Evolutionary conservation across 2,113 vertebrate genomes (phyloP).

Genomic region (Indicator maculatus): DNA sequence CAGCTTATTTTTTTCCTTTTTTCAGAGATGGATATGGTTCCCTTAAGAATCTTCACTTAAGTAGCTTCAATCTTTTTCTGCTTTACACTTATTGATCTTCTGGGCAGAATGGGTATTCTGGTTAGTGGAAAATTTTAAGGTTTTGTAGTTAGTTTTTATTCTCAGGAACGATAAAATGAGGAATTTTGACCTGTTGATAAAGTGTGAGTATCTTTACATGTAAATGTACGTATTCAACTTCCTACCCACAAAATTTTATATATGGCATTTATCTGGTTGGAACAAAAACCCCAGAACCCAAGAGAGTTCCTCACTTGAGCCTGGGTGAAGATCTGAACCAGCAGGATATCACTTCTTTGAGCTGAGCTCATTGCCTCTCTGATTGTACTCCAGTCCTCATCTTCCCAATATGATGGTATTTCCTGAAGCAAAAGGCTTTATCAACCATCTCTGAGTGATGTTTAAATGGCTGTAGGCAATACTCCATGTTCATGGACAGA

Average conservation of each 20-base stretch:
- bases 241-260: background rate
- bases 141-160: slow-evolving; percentile 20
- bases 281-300: background rate
- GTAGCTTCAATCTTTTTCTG: slow-evolving; percentile 45
- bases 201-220: background rate
- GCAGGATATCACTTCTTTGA: background rate
- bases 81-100: slow-evolving; percentile 51
- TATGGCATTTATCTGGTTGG: background rate
- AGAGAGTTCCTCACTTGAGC: background rate
- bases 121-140: slow-evolving; percentile 11
- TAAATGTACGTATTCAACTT: background rate
- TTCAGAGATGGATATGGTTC: slow-evolving; percentile 38
- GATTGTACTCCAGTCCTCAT: background rate
- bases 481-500: background rate
- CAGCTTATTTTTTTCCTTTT: background rate
- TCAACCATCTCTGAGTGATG: background rate
- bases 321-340: background rate
- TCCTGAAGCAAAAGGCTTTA: background rate
- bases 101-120: background rate
- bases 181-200: background rate
- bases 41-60: slow-evolving; percentile 56
- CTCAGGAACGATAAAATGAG: background rate
- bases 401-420: background rate
- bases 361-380: background rate
- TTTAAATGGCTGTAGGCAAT: background rate